These are phyloP conservation scores for Catharus bicknelli DNA, from an alignment of 2,113 vertebrate species.

Conservation along the genomic window DNA sequence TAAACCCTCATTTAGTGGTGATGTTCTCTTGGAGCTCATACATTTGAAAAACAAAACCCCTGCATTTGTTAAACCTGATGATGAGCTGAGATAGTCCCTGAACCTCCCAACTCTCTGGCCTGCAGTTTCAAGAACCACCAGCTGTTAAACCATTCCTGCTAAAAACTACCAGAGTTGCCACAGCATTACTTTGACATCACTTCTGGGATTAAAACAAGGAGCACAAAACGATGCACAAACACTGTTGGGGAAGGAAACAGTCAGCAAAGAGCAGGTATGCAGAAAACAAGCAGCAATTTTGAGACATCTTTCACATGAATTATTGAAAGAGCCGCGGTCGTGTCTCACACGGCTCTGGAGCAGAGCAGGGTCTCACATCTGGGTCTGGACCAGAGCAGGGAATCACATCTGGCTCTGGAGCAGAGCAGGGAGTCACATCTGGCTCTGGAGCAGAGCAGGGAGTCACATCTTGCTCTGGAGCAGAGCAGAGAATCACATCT, in stretches of 20 bases:
- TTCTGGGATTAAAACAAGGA: background rate
- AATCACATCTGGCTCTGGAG: background rate
- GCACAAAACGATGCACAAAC: background rate
- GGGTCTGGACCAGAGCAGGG: background rate
- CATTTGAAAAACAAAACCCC: background rate
- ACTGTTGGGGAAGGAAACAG: conserved; percentile 11
- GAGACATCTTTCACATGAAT: conserved; percentile 40
- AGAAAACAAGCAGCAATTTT: conserved; percentile 32
- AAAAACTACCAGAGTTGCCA: background rate
- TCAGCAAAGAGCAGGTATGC: conserved; percentile 28
- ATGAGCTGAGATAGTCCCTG: background rate
- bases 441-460: too few species aligned
- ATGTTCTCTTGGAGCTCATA: background rate
- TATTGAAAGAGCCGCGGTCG: background rate
- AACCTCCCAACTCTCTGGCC: background rate
- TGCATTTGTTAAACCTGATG: conserved; percentile 6
- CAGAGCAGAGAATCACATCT: background rate
- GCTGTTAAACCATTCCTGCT: background rate
- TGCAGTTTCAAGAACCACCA: background rate
- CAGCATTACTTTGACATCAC: background rate
- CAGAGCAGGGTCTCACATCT: background rate
- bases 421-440: too few species aligned
- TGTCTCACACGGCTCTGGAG: conserved; percentile 49
- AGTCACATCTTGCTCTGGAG: background rate
- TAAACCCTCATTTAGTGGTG: background rate